Evolutionary conservation across 2,113 vertebrate genomes (phyloP), one percentile per base, ranked within the genome.

Genomic region (Phylloscopus trochilus): DNA sequence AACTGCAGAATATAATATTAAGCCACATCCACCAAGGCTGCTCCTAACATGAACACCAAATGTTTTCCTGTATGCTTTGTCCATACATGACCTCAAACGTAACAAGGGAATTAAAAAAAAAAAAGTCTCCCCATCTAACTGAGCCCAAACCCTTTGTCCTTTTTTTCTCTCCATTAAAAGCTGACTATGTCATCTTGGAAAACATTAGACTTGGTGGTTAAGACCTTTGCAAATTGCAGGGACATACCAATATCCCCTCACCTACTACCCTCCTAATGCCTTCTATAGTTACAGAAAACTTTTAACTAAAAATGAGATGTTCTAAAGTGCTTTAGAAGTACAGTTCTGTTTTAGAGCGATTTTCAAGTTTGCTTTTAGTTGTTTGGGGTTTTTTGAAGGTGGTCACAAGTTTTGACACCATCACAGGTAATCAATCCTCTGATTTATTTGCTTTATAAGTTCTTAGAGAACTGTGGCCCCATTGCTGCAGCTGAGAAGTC

Each of bases 31-130:
- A 52, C 55, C 27, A 66, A 28, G 13, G 62, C 28, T 69, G 21
- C 24, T 63, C 15, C 23, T 62, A 59, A 87, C 11, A 51, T 0
- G 9, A 41, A n/a, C 16, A 41, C 11, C 7, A 9, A 30, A 33
- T 44, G 26, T 10, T 22, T 68, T 52, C 28, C 49, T 6, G 1
- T 7, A 33, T 5, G 7, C 27, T 39, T 53, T 47, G 23, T 30
- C 18, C 21, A 20, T 15, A 33, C 0, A 1, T 11, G 10, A 17
- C 17, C 37, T 73, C 22, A 53, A n/a, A 43, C 1, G 3, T 53
- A 80, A 47, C 17, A 66, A 43, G 6, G 10, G 41, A n/a, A 24
- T 35, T 66, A 27, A 68, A 67, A 73, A 77, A 67, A 73, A 77
- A 49, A 9, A 11, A 59, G 33, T n/a, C 15, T 24, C 18, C 13